These are phyloP conservation scores for Drosophila kambysellisi DNA, from an alignment of 2,888 invertebrate genomes.

Conservation along the genomic window DNA sequence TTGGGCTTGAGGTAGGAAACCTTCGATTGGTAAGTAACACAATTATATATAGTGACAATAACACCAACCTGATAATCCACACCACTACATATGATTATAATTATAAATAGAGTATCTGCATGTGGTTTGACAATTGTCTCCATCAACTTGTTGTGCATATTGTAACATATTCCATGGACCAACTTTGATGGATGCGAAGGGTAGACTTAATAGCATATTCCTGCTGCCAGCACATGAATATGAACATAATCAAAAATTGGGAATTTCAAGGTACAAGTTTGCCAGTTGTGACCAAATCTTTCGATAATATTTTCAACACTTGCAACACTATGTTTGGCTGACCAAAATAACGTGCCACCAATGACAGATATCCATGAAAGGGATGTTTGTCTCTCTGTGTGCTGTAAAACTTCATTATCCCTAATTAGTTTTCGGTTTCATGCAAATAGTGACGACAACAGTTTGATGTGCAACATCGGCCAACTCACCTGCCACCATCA, in stretches of 20 bases:
- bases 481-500: neutral
- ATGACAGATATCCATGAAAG: conserved; percentile 7
- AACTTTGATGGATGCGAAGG: neutral
- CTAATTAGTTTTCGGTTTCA: conserved; percentile 36
- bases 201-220: neutral
- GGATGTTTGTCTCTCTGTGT: conserved; percentile 5
- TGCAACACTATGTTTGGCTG: neutral
- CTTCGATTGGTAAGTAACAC: neutral
- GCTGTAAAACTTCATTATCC: conserved; percentile 36
- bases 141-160: neutral
- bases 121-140: neutral
- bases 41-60: neutral
- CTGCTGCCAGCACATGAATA: neutral
- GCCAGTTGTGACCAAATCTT: conserved; percentile 2
- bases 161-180: neutral
- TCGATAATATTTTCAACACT: conserved; percentile 10
- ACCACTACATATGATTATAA: neutral
- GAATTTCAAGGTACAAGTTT: neutral
- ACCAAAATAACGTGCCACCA: conserved; percentile 16
- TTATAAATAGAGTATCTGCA: neutral
- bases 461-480: conserved; percentile 9
- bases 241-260: neutral
- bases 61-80: neutral
- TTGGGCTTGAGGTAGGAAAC: neutral
- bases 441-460: conserved; percentile 15